Base-by-base conservation (phyloP, 2,797 vertebrate genomes). In the Coreius guichenoti region DNA sequence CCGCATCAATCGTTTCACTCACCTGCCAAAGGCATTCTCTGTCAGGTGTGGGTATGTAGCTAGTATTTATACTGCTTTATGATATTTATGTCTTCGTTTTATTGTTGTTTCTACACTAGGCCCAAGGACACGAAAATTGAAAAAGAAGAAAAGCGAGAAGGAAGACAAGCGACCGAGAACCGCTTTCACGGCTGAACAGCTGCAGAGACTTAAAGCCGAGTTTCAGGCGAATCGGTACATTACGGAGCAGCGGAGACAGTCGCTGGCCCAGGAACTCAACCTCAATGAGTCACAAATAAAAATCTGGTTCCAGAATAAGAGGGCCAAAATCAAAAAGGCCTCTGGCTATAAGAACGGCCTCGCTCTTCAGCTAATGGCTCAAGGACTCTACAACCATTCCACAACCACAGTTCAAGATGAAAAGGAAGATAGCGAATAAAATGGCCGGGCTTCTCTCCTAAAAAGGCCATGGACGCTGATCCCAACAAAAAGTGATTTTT, bases 221-320 rank as follows among this genome's bases (percentile, higher is more conserved):
- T 98, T 98, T 94, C 97, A 98, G 95, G 95, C 97, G 45, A 99
- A 97, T 94, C 97, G 97, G 90, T 98, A 98, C 95, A 97, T 99
- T 92, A 98, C 98, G n/a, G 97, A 99, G 94, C 97, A 99, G 94
- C 93, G 97, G 93, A 94, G 98, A 89, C 98, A 99, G 95, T 95
- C 95, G 47, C 94, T 99, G 93, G 97, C 98, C 82, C 96, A 97
- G 92, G 98, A 99, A 94, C 97, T 99, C 88, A 96, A 95, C 93
- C 97, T 99, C 89, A 99, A 99, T 92, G 98, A 98, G 93, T 98
- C 98, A 58, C 98, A 99, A 93, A 98, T 99, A 88, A 99, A 98
- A 93, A 98, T 99, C 94, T 99, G 97, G 98, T 99, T 99, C 94
- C 98, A 99, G 94, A 99, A 99, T 90, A 99, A 98, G 92, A 93